phyloP scores from a whole-genome alignment of 2,888 invertebrate genomes.

The Itoplectis maculator region DNA sequence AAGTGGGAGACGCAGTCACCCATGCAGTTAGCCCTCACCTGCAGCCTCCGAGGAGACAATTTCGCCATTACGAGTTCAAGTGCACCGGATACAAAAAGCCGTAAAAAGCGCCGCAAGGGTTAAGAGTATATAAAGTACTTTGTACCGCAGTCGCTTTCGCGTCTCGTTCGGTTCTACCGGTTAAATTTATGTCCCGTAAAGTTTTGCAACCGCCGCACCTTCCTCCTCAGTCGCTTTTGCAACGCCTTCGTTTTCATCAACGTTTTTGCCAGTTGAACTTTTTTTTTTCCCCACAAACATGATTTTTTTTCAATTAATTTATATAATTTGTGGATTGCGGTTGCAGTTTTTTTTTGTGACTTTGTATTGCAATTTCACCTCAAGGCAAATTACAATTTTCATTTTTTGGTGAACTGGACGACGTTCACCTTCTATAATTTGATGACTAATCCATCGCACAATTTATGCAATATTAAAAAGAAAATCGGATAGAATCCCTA shows the following conservation, averaged over 20 bases:
- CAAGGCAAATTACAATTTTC: not conserved
- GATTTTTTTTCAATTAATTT: too few species aligned
- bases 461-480: too few species aligned
- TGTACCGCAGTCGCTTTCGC: constrained; percentile 27
- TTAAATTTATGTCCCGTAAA: constrained; percentile 77
- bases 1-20: constrained; percentile 8
- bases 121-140: constrained; percentile 42
- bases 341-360: too few species aligned
- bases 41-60: constrained; percentile 54
- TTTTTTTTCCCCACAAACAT: not conserved
- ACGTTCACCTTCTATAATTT: too few species aligned
- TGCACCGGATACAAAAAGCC: constrained; percentile 18
- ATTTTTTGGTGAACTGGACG: too few species aligned
- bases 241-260: not conserved
- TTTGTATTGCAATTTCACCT: too few species aligned
- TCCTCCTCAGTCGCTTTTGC: not conserved
- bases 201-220: constrained; percentile 20
- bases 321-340: too few species aligned
- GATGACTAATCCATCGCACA: too few species aligned
- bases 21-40: constrained; percentile 66
- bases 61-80: constrained; percentile 39
- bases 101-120: constrained; percentile 45
- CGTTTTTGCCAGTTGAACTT: not conserved
- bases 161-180: constrained; percentile 64
- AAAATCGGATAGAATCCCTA: not conserved